Percentiles rank a stretch among this genome's conserved stretches.
Conservation (phyloP, 1,140 invertebrate genomes). For the Drosophila rufa region DNA sequence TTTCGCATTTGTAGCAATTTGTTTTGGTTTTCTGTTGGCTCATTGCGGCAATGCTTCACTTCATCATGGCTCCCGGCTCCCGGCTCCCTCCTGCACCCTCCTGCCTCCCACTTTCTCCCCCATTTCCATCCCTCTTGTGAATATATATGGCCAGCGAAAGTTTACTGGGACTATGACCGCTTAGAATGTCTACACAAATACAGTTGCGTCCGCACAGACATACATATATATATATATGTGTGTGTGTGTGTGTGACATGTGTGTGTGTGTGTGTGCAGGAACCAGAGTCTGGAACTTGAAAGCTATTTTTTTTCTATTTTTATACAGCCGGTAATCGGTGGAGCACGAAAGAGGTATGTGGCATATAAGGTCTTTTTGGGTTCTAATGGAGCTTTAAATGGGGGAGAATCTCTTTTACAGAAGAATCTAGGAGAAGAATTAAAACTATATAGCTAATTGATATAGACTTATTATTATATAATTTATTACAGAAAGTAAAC, state of each 20-base stretch:
- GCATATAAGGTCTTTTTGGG: background rate
- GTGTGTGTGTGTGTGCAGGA: slow-evolving; percentile 30
- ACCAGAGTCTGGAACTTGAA: slow-evolving; percentile 77
- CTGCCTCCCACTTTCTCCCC: background rate
- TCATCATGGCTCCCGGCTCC: slow-evolving; percentile 12
- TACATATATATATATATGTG: too few relatives aligned
- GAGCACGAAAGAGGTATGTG: background rate
- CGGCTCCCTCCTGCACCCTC: background rate
- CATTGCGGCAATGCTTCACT: slow-evolving; percentile 30
- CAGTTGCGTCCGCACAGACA: slow-evolving; percentile 44
- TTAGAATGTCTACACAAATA: slow-evolving; percentile 81
- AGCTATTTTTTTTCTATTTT: slow-evolving; percentile 67
- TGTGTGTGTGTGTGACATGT: background rate
- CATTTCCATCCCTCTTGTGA: slow-evolving; percentile 18
- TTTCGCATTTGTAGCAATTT: slow-evolving; percentile 48
- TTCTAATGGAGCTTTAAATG: too few relatives aligned
- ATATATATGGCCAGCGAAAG: slow-evolving; percentile 70
- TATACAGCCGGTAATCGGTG: slow-evolving; percentile 7
- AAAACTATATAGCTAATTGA: too few relatives aligned
- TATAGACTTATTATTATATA: too few relatives aligned
- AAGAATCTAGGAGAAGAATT: background rate
- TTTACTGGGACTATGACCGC: slow-evolving; percentile 84
- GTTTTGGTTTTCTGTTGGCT: slow-evolving; percentile 44
- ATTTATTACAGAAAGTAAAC: too few relatives aligned
- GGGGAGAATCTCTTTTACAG: background rate